These are phyloP conservation scores for Drosophila kurseongensis DNA, from an alignment of 1,140 invertebrate species.

Conservation along the genomic window DNA sequence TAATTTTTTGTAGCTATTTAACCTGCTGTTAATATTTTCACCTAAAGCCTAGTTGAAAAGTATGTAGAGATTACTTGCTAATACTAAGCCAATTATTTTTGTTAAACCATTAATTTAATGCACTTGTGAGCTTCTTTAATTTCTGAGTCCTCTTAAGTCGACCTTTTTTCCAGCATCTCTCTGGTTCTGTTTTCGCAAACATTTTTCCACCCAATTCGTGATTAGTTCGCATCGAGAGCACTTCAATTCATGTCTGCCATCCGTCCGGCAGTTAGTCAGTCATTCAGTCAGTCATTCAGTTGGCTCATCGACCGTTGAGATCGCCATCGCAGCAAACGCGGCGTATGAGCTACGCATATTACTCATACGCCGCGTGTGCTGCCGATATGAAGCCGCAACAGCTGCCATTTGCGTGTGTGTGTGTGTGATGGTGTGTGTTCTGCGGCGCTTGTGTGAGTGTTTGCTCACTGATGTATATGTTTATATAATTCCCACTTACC, in stretches of 20 bases:
- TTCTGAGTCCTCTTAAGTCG: no score
- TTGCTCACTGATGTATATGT: constrained; percentile 74
- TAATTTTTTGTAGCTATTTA: no score
- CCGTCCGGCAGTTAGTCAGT: not conserved
- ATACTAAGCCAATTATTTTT: no score
- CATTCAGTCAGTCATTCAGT: constrained; percentile 7
- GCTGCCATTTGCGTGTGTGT: constrained; percentile 37
- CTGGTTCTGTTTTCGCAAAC: not conserved
- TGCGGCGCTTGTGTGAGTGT: constrained; percentile 6
- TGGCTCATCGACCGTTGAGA: constrained; percentile 15
- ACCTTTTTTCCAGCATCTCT: no score
- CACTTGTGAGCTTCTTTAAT: no score
- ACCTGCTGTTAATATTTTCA: no score
- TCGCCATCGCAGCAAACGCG: no score
- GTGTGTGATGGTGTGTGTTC: not conserved
- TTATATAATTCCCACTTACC: constrained; percentile 81
- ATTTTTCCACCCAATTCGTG: not conserved
- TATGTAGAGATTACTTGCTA: no score
- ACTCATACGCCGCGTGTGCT: constrained; percentile 39
- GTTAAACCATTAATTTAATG: no score
- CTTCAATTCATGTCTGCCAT: constrained; percentile 9
- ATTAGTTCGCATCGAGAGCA: constrained; percentile 10
- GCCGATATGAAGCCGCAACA: constrained; percentile 53
- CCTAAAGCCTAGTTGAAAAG: no score
- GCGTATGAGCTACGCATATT: constrained; percentile 17